Evolutionary conservation across 2,797 vertebrate species (phyloP), one percentile per base, ranked within the genome.

Genomic region (Buceros bicornis): DNA sequence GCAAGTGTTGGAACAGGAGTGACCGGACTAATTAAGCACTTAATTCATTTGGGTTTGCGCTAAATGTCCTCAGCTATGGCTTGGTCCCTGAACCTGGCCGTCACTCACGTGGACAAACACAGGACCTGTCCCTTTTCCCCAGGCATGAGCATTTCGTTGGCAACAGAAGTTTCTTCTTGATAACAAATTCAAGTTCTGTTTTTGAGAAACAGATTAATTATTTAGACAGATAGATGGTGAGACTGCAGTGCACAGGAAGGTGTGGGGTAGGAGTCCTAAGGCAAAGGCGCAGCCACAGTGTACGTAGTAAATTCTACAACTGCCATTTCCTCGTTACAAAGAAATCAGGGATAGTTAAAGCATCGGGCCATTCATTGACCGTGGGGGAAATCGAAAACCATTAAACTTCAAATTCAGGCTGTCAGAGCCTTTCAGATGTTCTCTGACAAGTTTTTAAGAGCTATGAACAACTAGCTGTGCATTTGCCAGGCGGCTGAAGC

Each of bases 181-280:
- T 28, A 28, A 58, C 3, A 48, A 70, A 53, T 37, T 29, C 1
- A 1, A 29, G 51, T 72, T 60, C 13, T 40, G 0, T 10, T 74
- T 58, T 56, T 56, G 13, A 87, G 48, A 81, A 83, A 40, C 13
- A 25, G 12, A 40, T 29, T 71, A 35, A 24, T 20, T 11, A 28
- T 16, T 21, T 33, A 7, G 19, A 8, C 9, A 12, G 7, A 4
- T 3, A 8, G 1, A 15, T 45, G 21, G 35, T 73, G 61, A 78
- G 40, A 13, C 19, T 1, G 0, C 25, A 20, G 13, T 24, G 43
- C 45, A 53, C 25, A 50, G 3, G 56, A 26, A 87, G 56, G 5
- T 21, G 2, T 9, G 62, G 67, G 33, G 7, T 7, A 37, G 50
- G 43, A 13, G 31, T 74, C 25, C 37, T 61, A 16, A 61, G 53